phyloP scores from a whole-genome alignment of 2,888 invertebrate genomes.

The Heliconius ismenius region DNA sequence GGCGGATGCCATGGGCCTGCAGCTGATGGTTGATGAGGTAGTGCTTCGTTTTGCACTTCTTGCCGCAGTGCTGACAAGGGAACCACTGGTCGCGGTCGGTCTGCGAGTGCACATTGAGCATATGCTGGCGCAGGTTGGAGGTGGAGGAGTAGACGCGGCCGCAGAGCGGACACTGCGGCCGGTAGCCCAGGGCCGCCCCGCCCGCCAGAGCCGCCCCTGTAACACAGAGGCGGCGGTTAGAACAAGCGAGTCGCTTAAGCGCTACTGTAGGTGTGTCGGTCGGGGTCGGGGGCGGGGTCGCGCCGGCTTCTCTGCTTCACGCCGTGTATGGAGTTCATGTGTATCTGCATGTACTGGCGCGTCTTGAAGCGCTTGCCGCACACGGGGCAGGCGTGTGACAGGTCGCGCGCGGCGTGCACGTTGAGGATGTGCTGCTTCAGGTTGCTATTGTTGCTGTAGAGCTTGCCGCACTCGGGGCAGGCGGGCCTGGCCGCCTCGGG shows the following conservation, averaged over 20 bases:
- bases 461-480: conserved; percentile 86
- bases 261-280: conserved; percentile 71
- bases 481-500: conserved; percentile 79
- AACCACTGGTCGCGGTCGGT: conserved; percentile 87
- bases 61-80: conserved; percentile 87
- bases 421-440: conserved; percentile 86
- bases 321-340: conserved; percentile 85
- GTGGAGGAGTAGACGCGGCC: conserved; percentile 87
- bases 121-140: conserved; percentile 88
- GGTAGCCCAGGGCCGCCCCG: conserved; percentile 79
- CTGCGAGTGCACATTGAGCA: conserved; percentile 88
- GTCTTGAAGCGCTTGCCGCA: conserved; percentile 86
- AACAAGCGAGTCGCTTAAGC: conserved; percentile 61
- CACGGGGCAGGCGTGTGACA: conserved; percentile 83
- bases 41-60: conserved; percentile 89
- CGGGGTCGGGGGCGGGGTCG: conserved; percentile 64
- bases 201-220: conserved; percentile 84
- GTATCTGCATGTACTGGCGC: conserved; percentile 86
- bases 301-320: conserved; percentile 81
- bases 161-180: conserved; percentile 87
- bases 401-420: conserved; percentile 84
- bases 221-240: conserved; percentile 85
- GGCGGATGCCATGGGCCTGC: conserved; percentile 88
- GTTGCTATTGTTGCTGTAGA: conserved; percentile 86
- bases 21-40: conserved; percentile 89